Evolutionary conservation across 1,140 invertebrate genomes (phyloP).

Genomic region (Branchinecta lindahli): DNA sequence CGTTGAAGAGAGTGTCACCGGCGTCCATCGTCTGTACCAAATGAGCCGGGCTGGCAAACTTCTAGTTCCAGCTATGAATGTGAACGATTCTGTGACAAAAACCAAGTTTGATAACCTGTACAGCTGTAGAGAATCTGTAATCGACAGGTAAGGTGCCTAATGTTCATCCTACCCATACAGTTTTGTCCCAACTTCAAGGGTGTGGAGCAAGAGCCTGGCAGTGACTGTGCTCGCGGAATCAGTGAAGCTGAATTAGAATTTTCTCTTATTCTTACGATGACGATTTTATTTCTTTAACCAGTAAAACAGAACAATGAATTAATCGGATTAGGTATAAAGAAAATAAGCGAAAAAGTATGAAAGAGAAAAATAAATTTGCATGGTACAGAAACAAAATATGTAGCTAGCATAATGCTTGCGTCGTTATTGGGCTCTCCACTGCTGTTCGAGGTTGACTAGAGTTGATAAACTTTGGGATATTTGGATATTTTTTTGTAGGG

Average conservation of each 20-base stretch:
- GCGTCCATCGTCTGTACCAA: slow-evolving; percentile 91
- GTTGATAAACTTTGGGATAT: too few relatives aligned
- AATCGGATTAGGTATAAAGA: too few relatives aligned
- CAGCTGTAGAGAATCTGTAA: slow-evolving; percentile 72
- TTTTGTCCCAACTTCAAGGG: slow-evolving; percentile 5
- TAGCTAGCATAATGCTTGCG: too few relatives aligned
- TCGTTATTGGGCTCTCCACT: too few relatives aligned
- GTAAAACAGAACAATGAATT: too few relatives aligned
- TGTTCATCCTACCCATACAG: slow-evolving; percentile 7
- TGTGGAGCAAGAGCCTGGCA: neutral
- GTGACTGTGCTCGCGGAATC: neutral
- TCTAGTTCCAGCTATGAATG: slow-evolving; percentile 96
- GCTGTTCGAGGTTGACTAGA: too few relatives aligned
- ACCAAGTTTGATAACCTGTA: slow-evolving; percentile 98
- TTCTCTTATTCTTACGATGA: too few relatives aligned
- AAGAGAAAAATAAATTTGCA: too few relatives aligned
- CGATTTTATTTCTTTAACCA: too few relatives aligned
- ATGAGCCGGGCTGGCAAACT: slow-evolving; percentile 85
- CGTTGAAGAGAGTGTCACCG: slow-evolving; percentile 94
- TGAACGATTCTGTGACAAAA: slow-evolving; percentile 96
- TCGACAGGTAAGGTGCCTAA: slow-evolving; percentile 55
- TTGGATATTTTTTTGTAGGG: too few relatives aligned
- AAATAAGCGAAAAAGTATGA: too few relatives aligned
- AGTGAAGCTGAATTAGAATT: neutral
- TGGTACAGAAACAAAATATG: too few relatives aligned